Evolutionary conservation across 2,888 invertebrate genomes (phyloP).

Genomic region (Parnassius glacialis): DNA sequence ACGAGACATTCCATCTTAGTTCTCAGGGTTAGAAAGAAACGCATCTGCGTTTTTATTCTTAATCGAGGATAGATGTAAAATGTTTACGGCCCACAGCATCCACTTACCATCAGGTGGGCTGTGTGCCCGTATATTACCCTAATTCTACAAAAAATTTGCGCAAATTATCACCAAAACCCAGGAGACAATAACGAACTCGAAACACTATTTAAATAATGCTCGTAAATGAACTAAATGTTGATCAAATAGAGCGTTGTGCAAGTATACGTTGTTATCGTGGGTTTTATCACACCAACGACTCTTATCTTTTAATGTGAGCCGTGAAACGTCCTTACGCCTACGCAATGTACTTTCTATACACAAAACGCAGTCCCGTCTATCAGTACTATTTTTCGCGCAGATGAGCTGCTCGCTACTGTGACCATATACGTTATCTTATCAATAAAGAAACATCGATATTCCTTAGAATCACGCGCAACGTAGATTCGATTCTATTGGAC

Average conservation of each 20-base stretch:
- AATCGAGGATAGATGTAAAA: too few species aligned
- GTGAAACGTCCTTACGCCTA: slow-evolving; percentile 41
- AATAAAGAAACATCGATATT: slow-evolving; percentile 56
- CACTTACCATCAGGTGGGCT: too few species aligned
- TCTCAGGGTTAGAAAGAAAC: too few species aligned
- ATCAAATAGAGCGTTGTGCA: slow-evolving; percentile 37
- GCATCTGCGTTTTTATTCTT: too few species aligned
- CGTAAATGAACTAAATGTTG: slow-evolving; percentile 4
- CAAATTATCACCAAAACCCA: too few species aligned
- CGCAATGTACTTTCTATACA: slow-evolving; percentile 43
- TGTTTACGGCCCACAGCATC: too few species aligned
- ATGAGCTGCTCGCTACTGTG: slow-evolving; percentile 47
- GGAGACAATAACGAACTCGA: slow-evolving; percentile 3
- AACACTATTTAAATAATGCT: slow-evolving; percentile 10
- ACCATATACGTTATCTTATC: slow-evolving; percentile 56
- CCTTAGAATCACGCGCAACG: slow-evolving; percentile 64
- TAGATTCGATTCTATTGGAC: slow-evolving; percentile 54
- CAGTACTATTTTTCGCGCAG: slow-evolving; percentile 48
- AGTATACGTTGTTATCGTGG: slow-evolving; percentile 38
- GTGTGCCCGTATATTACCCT: too few species aligned
- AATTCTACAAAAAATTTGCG: too few species aligned
- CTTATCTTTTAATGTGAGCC: slow-evolving; percentile 57
- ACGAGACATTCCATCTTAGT: too few species aligned
- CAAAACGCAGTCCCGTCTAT: slow-evolving; percentile 30
- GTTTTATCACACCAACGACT: slow-evolving; percentile 47